phyloP scores from a whole-genome alignment of 2,113 vertebrate species.

The Melanerpes aurifrons region DNA sequence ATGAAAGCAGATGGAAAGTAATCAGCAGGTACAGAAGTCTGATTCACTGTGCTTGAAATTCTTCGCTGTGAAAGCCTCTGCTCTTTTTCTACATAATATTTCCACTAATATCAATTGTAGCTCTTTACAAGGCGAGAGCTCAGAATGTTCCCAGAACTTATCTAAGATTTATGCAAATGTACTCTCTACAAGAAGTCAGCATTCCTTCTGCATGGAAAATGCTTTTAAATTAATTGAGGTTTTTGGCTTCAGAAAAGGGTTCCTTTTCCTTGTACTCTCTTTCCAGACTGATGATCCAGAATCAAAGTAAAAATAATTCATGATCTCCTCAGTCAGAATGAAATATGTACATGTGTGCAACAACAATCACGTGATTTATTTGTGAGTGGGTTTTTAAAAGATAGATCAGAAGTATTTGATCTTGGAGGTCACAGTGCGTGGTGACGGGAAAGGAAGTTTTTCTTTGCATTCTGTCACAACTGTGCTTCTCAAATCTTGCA shows the following conservation, averaged over 20 bases:
- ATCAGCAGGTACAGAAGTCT: not conserved
- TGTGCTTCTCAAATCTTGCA: not conserved
- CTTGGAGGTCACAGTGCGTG: not conserved
- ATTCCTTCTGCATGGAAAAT: not conserved
- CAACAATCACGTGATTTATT: not conserved
- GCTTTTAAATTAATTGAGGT: not conserved
- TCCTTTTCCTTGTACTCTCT: not conserved
- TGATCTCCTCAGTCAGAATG: not conserved
- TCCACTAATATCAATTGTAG: not conserved
- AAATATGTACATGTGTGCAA: not conserved
- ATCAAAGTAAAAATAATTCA: not conserved
- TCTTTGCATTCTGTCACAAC: not conserved
- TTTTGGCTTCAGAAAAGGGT: not conserved
- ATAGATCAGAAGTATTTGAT: not conserved
- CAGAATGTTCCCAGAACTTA: not conserved
- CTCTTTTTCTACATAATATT: not conserved
- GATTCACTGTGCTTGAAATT: slow-evolving; percentile 12
- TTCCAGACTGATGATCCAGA: not conserved
- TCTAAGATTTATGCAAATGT: slow-evolving; percentile 37
- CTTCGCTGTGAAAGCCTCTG: not conserved
- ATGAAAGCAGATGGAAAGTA: slow-evolving; percentile 20
- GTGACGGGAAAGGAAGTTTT: not conserved
- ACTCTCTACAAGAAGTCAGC: not conserved
- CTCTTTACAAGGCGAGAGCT: not conserved
- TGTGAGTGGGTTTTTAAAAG: not conserved